A percentile compares a stretch with the other conserved stretches of the same genome.
Evolutionary conservation across 2,888 invertebrate species (phyloP).

Genomic region (Onthophagus sagittarius): DNA sequence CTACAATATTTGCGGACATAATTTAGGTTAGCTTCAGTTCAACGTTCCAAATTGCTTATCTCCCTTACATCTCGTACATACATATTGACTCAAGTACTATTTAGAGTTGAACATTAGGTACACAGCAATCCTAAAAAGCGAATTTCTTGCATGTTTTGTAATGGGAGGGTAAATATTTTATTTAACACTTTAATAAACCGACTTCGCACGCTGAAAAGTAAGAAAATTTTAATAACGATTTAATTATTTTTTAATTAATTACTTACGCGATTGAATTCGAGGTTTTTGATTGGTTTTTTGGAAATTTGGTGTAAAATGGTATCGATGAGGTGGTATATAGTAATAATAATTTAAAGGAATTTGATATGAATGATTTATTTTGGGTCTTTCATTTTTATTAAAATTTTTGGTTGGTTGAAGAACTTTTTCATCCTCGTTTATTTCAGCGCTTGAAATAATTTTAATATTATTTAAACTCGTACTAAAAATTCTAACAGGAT

Average conservation of each 20-base stretch:
- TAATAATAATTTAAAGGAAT: background rate
- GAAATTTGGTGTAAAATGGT: background rate
- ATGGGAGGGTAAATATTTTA: background rate
- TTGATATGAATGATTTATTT: background rate
- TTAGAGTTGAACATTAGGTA: background rate
- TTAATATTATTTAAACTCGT: background rate
- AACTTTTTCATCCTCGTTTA: background rate
- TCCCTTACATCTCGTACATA: background rate
- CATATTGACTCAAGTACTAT: background rate
- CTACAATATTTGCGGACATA: background rate
- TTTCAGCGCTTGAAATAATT: background rate
- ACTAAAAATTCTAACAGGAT: background rate
- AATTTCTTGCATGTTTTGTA: background rate
- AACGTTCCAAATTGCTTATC: background rate
- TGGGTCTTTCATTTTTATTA: background rate
- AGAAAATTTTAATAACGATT: background rate
- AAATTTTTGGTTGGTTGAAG: background rate
- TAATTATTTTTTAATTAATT: background rate
- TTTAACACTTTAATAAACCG: background rate
- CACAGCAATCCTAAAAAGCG: background rate
- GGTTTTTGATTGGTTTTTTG: background rate
- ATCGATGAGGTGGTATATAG: background rate
- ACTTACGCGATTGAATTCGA: background rate
- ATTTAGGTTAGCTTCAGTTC: background rate
- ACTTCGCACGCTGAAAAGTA: background rate